Evolutionary conservation across 2,888 invertebrate species (phyloP), one percentile per base, ranked within the genome.

Genomic region (Antheraea yamamai): DNA sequence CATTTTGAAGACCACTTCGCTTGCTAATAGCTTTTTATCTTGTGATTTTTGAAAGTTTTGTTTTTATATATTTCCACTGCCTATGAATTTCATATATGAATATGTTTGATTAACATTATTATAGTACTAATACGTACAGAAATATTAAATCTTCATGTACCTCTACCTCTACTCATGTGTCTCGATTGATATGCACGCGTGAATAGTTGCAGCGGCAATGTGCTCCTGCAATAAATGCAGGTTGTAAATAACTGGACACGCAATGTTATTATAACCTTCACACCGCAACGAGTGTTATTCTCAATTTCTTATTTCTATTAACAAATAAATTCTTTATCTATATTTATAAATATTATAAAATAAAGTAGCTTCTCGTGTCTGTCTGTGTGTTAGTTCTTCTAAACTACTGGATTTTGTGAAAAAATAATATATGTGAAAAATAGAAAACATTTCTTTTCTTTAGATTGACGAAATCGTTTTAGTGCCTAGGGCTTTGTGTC

Each of bases 181-280:
- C 64, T 30, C 64, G 1, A 20, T 66, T 30, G 39, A 70, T 39
- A 39, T 70, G 39, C 4, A 39, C 70, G 20, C n/a, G 20, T 70
- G 70, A 70, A 70, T 70, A 70, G 20, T n/a, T 70, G 35, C 70
- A 70, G 39, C 39, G 39, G n/a, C 39, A 70, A 70, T 70, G 70
- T 70, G 35, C 39, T 70, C 39, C 6, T 39, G n/a, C 70, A 20
- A n/a, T 70, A 39, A 35, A 2, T 39, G 39, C 39, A 70, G 30
- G 12, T 70, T 3, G 39, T 39, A 39, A 70, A 70, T 39, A 70
- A 70, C 18, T 39, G 39, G 14, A 39, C 70, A 70, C 39, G 70
- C 70, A 70, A 35, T 70, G 3, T 70, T 39, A 39, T 70, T 39
- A 70, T 70, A 39, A 39, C 39, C 39, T 70, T 70, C 70, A 70